Percentiles rank a stretch among this genome's conserved stretches.
Evolutionary conservation across 2,113 vertebrate genomes (phyloP).

Genomic region (Austrofundulus limnaeus): DNA sequence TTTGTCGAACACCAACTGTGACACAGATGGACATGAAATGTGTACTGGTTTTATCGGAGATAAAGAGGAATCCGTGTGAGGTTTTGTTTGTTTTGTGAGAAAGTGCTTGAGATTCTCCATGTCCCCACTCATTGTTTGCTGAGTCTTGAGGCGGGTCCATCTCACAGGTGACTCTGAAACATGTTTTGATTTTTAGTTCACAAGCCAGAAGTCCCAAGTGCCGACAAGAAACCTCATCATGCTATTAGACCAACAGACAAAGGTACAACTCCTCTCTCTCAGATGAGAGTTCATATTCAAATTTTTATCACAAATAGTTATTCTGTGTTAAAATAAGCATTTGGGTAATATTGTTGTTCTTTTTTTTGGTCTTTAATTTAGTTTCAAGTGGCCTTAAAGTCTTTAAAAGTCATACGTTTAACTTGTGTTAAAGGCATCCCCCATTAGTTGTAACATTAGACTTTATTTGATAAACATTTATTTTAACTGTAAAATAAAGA

Average conservation of each 20-base stretch:
- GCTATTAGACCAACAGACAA: constrained; percentile 82
- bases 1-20: neutral
- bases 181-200: constrained; percentile 79
- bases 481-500: too few species aligned
- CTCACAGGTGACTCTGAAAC: constrained; percentile 22
- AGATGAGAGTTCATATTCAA: neutral
- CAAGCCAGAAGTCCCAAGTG: constrained; percentile 83
- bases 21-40: neutral
- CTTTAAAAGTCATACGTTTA: too few species aligned
- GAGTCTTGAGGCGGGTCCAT: constrained; percentile 1
- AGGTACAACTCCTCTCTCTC: constrained; percentile 76
- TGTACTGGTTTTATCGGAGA: too few species aligned
- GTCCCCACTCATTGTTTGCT: constrained; percentile 8
- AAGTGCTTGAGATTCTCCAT: constrained; percentile 1
- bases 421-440: too few species aligned
- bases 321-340: too few species aligned
- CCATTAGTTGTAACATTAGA: too few species aligned
- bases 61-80: too few species aligned
- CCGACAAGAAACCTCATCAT: constrained; percentile 83
- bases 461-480: too few species aligned
- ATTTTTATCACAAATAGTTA: too few species aligned
- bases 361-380: too few species aligned
- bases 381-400: too few species aligned
- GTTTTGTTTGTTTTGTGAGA: neutral
- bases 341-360: too few species aligned